A percentile compares a stretch with the other conserved stretches of the same genome.
phyloP scores from a whole-genome alignment of 2,113 vertebrate species.

The Ophthalmotilapia sp. region DNA sequence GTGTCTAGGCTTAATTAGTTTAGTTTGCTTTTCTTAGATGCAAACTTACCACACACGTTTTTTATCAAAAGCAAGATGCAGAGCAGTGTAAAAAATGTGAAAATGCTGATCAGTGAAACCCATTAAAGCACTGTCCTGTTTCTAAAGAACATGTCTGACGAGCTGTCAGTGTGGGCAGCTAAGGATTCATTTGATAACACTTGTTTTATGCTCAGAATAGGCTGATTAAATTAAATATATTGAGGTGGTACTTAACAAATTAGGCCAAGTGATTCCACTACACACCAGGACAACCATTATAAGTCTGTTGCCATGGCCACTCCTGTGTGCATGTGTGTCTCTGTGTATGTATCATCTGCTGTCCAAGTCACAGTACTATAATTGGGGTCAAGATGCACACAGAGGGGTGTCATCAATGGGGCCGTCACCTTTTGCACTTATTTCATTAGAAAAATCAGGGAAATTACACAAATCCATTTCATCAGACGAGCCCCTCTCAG shows the following conservation, averaged over 20 bases:
- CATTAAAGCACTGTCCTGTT: background rate
- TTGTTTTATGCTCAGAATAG: slow-evolving; percentile 64
- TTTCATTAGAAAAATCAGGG: slow-evolving; percentile 58
- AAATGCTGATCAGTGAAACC: background rate
- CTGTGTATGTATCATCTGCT: slow-evolving; percentile 67
- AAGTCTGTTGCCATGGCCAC: slow-evolving; percentile 70
- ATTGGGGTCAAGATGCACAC: slow-evolving; percentile 73
- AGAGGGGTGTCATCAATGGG: slow-evolving; percentile 62
- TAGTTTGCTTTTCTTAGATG: background rate
- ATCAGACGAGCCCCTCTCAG: background rate
- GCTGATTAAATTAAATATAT: slow-evolving; percentile 71
- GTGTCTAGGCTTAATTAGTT: background rate
- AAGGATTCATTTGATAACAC: slow-evolving; percentile 60
- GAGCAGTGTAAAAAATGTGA: background rate
- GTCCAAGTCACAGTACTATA: slow-evolving; percentile 65
- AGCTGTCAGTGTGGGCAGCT: slow-evolving; percentile 32
- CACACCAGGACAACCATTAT: slow-evolving; percentile 66
- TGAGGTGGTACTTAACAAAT: slow-evolving; percentile 77
- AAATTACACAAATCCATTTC: slow-evolving; percentile 50
- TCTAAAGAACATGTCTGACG: slow-evolving; percentile 37
- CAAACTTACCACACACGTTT: background rate
- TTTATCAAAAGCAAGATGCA: background rate
- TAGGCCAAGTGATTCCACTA: slow-evolving; percentile 69
- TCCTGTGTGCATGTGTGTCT: background rate
- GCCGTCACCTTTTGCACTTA: slow-evolving; percentile 47